Percentiles rank a stretch among this genome's conserved stretches.
Conservation (phyloP, 2,888 invertebrate genomes). For the Baronia brevicornis region DNA sequence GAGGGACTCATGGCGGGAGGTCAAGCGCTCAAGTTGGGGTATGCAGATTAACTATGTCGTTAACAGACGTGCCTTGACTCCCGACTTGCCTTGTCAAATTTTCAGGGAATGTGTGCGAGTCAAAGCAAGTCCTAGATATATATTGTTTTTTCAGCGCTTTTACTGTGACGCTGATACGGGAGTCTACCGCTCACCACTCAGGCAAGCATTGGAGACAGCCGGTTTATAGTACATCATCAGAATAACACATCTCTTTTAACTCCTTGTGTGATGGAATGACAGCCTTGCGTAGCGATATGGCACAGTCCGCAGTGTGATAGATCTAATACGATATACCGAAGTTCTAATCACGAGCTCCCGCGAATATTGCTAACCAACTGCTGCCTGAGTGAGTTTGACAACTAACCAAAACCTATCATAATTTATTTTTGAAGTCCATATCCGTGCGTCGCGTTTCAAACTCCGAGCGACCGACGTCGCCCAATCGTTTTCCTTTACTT, state of each 20-base stretch:
- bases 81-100: constrained; percentile 21
- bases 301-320: constrained; percentile 32
- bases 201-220: constrained; percentile 81
- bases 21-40: constrained; percentile 98
- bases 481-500: constrained; percentile 36
- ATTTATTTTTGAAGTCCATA: constrained; percentile 77
- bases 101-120: constrained; percentile 34
- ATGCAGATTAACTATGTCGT: constrained; percentile 72
- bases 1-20: constrained; percentile 96
- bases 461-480: constrained; percentile 25
- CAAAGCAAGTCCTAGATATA: constrained; percentile 67
- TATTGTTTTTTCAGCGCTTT: constrained; percentile 85
- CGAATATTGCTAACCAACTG: constrained; percentile 69
- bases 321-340: constrained; percentile 46
- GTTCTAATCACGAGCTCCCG: constrained; percentile 38
- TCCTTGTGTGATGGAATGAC: constrained; percentile 70
- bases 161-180: constrained; percentile 81
- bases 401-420: constrained; percentile 58
- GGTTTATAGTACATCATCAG: constrained; percentile 71
- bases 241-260: constrained; percentile 63
- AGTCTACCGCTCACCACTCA: constrained; percentile 85
- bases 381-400: constrained; percentile 73
- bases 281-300: constrained; percentile 61
- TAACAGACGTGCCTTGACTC: constrained; percentile 58
- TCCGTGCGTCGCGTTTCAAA: constrained; percentile 36